These are phyloP conservation scores for Chloroceryle inda DNA, from an alignment of 2,797 vertebrate species.

Conservation along the genomic window DNA sequence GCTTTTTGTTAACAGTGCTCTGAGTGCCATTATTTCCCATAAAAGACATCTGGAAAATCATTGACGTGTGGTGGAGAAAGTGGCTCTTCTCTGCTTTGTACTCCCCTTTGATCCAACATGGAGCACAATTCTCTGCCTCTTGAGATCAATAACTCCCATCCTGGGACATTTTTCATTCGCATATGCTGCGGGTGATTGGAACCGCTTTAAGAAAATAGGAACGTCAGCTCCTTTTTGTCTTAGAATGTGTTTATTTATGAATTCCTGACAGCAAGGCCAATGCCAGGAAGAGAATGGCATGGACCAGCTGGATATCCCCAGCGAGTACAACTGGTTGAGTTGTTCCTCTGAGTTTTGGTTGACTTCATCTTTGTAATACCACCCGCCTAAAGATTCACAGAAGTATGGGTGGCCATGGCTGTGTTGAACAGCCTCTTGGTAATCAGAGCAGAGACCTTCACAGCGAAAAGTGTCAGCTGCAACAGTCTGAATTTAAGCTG, in stretches of 20 bases:
- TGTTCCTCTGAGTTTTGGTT: not conserved
- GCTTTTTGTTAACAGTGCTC: conserved; percentile 59
- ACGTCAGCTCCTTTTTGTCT: not conserved
- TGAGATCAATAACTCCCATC: conserved; percentile 60
- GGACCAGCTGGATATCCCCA: conserved; percentile 25
- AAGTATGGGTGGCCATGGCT: not conserved
- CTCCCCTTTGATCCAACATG: conserved; percentile 66
- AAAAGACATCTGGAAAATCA: conserved; percentile 64
- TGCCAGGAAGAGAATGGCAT: conserved; percentile 39
- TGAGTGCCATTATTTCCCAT: conserved; percentile 58
- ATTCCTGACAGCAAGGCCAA: conserved; percentile 31
- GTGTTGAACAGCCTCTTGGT: not conserved
- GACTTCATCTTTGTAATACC: not conserved
- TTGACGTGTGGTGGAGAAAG: conserved; percentile 36
- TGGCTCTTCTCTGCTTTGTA: conserved; percentile 50
- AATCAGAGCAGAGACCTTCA: not conserved
- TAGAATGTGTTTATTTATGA: conserved; percentile 46
- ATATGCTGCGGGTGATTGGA: not conserved
- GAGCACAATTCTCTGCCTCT: conserved; percentile 53
- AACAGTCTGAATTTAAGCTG: not conserved
- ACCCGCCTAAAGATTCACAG: not conserved
- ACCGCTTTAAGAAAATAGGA: conserved; percentile 16
- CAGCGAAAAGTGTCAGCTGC: not conserved
- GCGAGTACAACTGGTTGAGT: fast-evolving
- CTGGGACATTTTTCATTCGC: conserved; percentile 26